Base-by-base conservation (phyloP, 2,888 invertebrate genomes). In the Drosophila quasianomalipes region DNA sequence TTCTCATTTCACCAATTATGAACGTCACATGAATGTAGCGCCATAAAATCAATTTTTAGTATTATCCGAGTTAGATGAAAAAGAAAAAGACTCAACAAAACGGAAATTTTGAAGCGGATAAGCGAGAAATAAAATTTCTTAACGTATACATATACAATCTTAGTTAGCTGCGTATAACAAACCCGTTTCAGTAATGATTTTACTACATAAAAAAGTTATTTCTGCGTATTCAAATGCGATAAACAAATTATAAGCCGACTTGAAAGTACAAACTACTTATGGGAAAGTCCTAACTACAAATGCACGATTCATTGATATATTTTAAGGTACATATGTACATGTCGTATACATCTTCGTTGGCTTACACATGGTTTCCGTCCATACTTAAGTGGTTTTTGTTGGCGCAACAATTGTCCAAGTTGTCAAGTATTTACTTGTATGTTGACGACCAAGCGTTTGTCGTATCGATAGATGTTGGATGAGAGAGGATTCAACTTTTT, bases 401-500 rank as follows among this genome's bases (percentile, higher is more conserved):
- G 73, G 73, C 72, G 83, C 81, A 81, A 81, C 81, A 81, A 81
- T 82, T 81, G 80, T 72, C 73, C 61, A 53, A 55, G 76, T 66
- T 82, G 74, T 78, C 79, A 72, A 81, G 78, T 53, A 55, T 52
- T 47, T 51, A 68, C 35, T 74, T 66, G 47, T 19, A 49, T 31
- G 47, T 59, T 47, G 44, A 71, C 82, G 68, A 68, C 79, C 79
- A 74, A 74, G 53, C 60, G 70, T 66, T 82, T 70, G 61, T 68
- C 71, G 65, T 76, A 81, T 80, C 76, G 80, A 79, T 72, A 66
- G 69, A 70, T 74, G 74, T 80, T 68, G 82, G 71, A 65, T 71
- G 60, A 67, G 72, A 69, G 71, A 81, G 76, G 31, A 76, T 59
- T 72, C 58, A 61, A 72, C 72, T 79, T 81, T 74, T 10, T 33